Evolutionary conservation across 2,113 vertebrate species (phyloP), one percentile per base, ranked within the genome.

Genomic region (Cryptomyrus ogoouensis): DNA sequence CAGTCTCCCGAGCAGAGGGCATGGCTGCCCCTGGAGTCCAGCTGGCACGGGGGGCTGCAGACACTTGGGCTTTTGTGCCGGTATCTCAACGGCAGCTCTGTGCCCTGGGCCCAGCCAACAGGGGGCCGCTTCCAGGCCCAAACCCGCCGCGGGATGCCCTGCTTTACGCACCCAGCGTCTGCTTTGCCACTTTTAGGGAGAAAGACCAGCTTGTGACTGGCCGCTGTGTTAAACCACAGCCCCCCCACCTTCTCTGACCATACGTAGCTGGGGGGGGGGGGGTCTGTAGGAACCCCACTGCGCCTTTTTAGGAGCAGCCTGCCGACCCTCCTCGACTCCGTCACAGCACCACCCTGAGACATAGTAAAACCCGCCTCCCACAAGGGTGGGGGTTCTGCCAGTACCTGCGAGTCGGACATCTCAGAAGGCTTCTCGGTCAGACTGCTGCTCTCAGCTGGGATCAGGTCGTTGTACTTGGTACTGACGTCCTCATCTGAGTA

Each of bases 401-500:
- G 95, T 93, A 99, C 98, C 98, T 99, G 98, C 3, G 98, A 99
- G 94, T 99, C 98, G 0, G 98, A 99, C 92, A 98, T 95, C 91
- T 99, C 98, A 0, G 98, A 99, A 74, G 98, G 98, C 89, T 99
- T 99, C 93, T 99, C 98, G 0, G 98, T 99, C 89, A 99, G 96
- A 92, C 98, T 99, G 96, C 98, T 97, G 97, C 97, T 98, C 95
- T 99, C 98, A 0, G 98, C 97, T 0, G 98, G 97, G 94, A 99
- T 98, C 92, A 99, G 95, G 94, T 99, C 98, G 0, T 98, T 99
- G 96, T 99, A 99, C 91, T 99, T 99, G 88, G 96, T 96, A 95
- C 97, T 97, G 90, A 99, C 97, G 0, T 99, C 98, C 93, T 99
- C 98, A 0, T 99, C 98, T 0, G 98, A 99, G 91, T 99, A 99